Conservation (phyloP, 1,140 invertebrate species). For the Capitella teleta region DNA sequence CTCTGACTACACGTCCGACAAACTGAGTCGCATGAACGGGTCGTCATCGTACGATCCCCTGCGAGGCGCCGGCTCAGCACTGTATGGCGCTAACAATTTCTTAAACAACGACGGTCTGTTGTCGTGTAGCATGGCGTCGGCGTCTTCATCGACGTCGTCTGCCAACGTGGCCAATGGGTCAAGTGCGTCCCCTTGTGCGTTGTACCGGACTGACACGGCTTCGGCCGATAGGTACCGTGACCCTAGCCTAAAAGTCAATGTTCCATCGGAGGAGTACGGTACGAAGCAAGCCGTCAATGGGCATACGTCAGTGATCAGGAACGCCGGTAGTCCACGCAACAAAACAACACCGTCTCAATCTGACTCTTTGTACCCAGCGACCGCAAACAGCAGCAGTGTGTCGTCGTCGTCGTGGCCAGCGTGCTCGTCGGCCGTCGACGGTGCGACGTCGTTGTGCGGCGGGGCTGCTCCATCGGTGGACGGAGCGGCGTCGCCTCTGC, state of each 20-base stretch:
- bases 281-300: neutral
- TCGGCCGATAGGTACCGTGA: neutral
- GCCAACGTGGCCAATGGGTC: neutral
- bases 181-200: slow-evolving; percentile 7
- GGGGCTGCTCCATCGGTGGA: neutral
- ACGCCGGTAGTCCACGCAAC: slow-evolving; percentile 1
- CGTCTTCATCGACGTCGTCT: too few species aligned
- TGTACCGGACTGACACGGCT: slow-evolving; percentile 2
- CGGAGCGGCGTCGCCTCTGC: neutral
- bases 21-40: neutral
- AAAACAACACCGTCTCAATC: neutral
- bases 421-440: neutral
- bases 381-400: neutral
- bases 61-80: neutral
- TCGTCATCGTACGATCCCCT: neutral
- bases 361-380: neutral
- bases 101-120: neutral
- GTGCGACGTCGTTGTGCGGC: neutral
- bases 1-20: slow-evolving; percentile 11
- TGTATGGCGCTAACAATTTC: neutral
- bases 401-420: neutral
- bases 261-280: neutral
- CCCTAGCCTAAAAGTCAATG: neutral
- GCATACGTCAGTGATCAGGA: slow-evolving; percentile 4
- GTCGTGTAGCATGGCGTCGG: too few species aligned